Percentiles rank a stretch among this genome's conserved stretches.
phyloP scores from a whole-genome alignment of 2,797 vertebrate genomes.

The Notolepis coatsorum region DNA sequence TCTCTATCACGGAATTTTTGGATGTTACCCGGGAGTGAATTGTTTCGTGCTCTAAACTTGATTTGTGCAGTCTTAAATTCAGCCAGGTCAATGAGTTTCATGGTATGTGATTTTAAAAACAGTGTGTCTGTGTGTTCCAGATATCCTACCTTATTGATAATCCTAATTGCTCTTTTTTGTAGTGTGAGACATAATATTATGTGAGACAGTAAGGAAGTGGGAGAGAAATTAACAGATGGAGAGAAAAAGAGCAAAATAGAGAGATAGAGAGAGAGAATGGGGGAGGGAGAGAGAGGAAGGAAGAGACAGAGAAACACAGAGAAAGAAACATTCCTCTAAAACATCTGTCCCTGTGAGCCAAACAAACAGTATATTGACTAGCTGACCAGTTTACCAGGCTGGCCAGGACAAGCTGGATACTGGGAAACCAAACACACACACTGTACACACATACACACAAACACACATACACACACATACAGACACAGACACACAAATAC shows the following conservation, averaged over 20 bases:
- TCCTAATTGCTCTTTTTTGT: too few species aligned
- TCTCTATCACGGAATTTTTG: too few species aligned
- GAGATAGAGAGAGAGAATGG: not conserved
- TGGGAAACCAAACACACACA: constrained; percentile 31
- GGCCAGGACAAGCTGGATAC: constrained; percentile 24
- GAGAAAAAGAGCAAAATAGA: too few species aligned
- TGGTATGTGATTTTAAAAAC: too few species aligned
- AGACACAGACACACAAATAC: constrained; percentile 27
- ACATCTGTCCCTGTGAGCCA: constrained; percentile 60
- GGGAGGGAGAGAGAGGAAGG: not conserved
- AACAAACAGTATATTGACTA: too few species aligned
- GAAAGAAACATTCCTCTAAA: constrained; percentile 26
- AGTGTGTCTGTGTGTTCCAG: not conserved
- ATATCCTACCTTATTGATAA: not conserved
- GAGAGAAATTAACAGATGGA: too few species aligned
- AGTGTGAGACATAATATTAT: too few species aligned
- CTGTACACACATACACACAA: constrained; percentile 4
- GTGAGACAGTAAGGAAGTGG: too few species aligned
- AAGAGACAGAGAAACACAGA: not conserved
- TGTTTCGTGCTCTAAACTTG: too few species aligned
- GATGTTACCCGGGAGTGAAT: too few species aligned
- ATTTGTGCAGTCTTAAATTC: too few species aligned
- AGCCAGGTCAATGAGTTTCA: too few species aligned
- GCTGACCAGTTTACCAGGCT: constrained; percentile 26
- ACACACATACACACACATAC: constrained; percentile 50